Evolutionary conservation across 1,140 invertebrate species (phyloP).

Genomic region (Cylas formicarius): DNA sequence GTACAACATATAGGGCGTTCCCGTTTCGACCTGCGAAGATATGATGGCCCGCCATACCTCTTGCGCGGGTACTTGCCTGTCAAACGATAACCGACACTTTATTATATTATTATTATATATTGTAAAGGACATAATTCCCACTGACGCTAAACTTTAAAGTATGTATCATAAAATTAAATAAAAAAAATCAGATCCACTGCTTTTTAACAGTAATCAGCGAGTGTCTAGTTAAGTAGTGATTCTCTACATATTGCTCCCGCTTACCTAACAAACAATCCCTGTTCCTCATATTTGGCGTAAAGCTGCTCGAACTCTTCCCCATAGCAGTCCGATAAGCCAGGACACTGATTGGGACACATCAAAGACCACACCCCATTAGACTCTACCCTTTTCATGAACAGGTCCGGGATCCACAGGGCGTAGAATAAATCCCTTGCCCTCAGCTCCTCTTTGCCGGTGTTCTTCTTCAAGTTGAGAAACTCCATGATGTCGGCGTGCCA

Average conservation of each 20-base stretch:
- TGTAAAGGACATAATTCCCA: too few relatives aligned
- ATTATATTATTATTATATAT: too few relatives aligned
- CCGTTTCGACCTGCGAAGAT: constrained; percentile 95
- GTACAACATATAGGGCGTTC: constrained; percentile 96
- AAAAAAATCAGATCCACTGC: too few relatives aligned
- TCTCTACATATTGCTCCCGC: too few relatives aligned
- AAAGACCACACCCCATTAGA: constrained; percentile 83
- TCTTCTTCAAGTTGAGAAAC: constrained; percentile 43
- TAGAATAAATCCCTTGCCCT: constrained; percentile 96
- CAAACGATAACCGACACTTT: too few relatives aligned
- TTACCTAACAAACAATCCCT: constrained; percentile 13
- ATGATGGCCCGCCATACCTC: constrained; percentile 91
- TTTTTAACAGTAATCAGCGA: too few relatives aligned
- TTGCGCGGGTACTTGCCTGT: constrained; percentile 67
- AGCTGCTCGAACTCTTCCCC: constrained; percentile 91
- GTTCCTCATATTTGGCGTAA: constrained; percentile 79
- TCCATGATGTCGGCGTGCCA: constrained; percentile 99
- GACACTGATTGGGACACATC: constrained; percentile 94
- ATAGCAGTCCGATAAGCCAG: constrained; percentile 85
- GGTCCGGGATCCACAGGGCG: constrained; percentile 96
- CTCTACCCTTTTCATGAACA: constrained; percentile 97
- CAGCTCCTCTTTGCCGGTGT: constrained; percentile 69
- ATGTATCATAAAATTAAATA: not conserved
- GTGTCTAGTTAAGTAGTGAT: too few relatives aligned
- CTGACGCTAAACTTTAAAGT: too few relatives aligned